Base-by-base conservation (phyloP, 2,888 invertebrate genomes). In the Coremacera marginata region DNA sequence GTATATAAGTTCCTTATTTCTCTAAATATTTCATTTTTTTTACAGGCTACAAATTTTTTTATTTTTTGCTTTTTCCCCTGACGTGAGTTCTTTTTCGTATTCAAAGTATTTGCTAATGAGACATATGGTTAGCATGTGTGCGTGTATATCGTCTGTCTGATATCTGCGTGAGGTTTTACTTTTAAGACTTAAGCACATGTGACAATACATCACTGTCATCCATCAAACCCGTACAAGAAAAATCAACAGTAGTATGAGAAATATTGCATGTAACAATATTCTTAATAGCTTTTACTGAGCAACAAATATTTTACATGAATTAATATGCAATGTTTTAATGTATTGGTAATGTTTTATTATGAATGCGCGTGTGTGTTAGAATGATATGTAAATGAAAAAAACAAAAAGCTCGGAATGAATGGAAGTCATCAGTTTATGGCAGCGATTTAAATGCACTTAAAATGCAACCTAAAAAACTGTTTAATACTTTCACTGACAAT, bases 201-300 rank as follows among this genome's bases (percentile, higher is more conserved):
- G 27, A 14, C 60, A 60, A 60, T 60, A 60, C 60, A 60, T 60
- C 60, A 25, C 27, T 60, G 60, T 25, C 60, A 14, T 27, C 60
- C 14, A 60, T 25, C 60, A 60, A 27, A 27, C 11, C 16, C 22
- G 14, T n/a, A n/a, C n/a, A 27, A 25, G 25, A 25, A n/a, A 27
- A 60, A 60, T 60, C 60, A 60, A 25, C 11, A 44, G 44, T 11
- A 44, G 2, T 11, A 44, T 44, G 11, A 44, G 11, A 44, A 37
- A 37, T 11, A 44, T 44, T 44, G 14, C 14, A 44, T 14, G 7
- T 14, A 44, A 44, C 44, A 44, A 44, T 44, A 11, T 44, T 44
- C 44, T 44, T 44, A 44, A 44, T 14, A 44, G 44, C 44, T 44
- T 14, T 44, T 11, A 44, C 44, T 11, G 14, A 11, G 44, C 44